These are phyloP conservation scores for Pterostichus niger DNA, from an alignment of 2,888 invertebrate species.

Conservation along the genomic window DNA sequence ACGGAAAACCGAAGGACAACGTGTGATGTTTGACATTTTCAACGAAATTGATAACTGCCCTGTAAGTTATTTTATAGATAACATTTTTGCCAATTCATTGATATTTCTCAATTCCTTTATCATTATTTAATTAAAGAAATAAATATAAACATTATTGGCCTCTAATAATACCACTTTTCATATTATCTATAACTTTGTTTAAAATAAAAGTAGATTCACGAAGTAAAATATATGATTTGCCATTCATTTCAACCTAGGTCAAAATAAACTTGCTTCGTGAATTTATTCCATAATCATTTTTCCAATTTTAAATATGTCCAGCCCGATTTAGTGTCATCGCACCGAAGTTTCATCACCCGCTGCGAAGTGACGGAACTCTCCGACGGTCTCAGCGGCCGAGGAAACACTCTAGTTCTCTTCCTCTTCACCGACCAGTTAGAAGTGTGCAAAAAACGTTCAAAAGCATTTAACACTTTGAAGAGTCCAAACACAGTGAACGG, in stretches of 20 bases:
- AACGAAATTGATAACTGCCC: constrained; percentile 99
- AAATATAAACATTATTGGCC: no score
- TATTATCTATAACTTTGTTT: no score
- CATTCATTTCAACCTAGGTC: no score
- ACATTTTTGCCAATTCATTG: not conserved
- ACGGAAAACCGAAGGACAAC: constrained; percentile 95
- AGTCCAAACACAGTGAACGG: constrained; percentile 84
- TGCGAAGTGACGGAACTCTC: constrained; percentile 92
- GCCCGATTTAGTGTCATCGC: constrained; percentile 95
- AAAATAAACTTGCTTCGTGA: not conserved
- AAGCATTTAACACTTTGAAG: constrained; percentile 85
- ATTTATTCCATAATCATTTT: not conserved
- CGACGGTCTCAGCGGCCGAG: constrained; percentile 91
- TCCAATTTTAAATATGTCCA: constrained; percentile 74
- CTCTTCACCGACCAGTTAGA: constrained; percentile 97
- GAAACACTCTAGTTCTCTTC: constrained; percentile 92
- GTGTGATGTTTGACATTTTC: constrained; percentile 97
- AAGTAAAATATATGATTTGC: no score
- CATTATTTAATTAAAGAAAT: no score
- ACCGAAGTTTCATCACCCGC: constrained; percentile 91
- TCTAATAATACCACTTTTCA: no score
- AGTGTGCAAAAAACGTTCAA: constrained; percentile 92
- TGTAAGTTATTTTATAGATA: constrained; percentile 78
- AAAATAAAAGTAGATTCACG: no score
- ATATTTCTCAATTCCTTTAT: no score